Evolutionary conservation across 1,140 invertebrate genomes (phyloP).

Genomic region (Drosophila melanogaster): Release_6_plus_ISO1_MT NT_037436.4:14442501-14443000

Average conservation of each 20-base stretch:
- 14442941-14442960: conserved; percentile 39
- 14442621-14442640: conserved; percentile 17
- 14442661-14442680: conserved; percentile 73
- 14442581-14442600: conserved; percentile 6
- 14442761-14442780: conserved; percentile 12
- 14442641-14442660: conserved; percentile 22
- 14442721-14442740: conserved; percentile 36
- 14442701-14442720: conserved; percentile 78
- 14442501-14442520: conserved; percentile 78
- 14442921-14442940: conserved; percentile 15
- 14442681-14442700: conserved; percentile 82
- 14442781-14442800: conserved; percentile 68
- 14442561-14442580: conserved; percentile 66
- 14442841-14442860: conserved; percentile 51
- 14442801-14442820: conserved; percentile 66
- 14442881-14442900: conserved; percentile 46
- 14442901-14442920: conserved; percentile 49
- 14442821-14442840: conserved; percentile 55
- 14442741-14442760: conserved; percentile 10
- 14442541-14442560: conserved; percentile 83
- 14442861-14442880: conserved; percentile 39
- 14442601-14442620: background rate
- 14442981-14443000: background rate
- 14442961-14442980: conserved; percentile 26
- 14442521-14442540: conserved; percentile 68